Evolutionary conservation across 2,797 vertebrate genomes (phyloP).

Genomic region (Pseudochirops corinnae): DNA sequence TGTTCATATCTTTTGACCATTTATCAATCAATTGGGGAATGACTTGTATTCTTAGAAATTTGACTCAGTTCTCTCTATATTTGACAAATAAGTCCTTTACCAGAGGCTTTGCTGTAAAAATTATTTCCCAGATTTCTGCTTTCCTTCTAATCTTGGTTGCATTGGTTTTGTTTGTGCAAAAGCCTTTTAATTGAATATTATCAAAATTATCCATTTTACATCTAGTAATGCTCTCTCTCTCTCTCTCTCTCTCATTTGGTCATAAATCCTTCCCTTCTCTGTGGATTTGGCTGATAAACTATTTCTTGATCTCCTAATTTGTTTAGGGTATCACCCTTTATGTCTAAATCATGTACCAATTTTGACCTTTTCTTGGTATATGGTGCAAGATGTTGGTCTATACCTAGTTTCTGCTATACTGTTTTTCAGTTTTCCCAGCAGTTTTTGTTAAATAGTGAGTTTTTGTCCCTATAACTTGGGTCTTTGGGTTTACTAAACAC

Average conservation of each 20-base stretch:
- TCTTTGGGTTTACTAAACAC: neutral
- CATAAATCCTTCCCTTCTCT: neutral
- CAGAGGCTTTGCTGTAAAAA: neutral
- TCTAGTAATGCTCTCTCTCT: neutral
- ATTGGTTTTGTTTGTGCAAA: neutral
- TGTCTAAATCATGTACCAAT: neutral
- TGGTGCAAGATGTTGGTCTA: neutral
- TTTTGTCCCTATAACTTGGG: neutral
- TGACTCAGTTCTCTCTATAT: neutral
- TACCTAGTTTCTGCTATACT: neutral
- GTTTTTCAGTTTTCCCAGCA: neutral
- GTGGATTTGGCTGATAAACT: neutral
- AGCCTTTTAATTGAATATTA: neutral
- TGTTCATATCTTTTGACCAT: neutral
- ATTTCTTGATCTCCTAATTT: neutral
- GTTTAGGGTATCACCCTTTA: neutral
- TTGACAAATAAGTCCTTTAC: neutral
- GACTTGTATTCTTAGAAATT: neutral
- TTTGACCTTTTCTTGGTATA: neutral
- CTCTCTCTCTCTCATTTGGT: neutral
- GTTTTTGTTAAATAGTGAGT: neutral
- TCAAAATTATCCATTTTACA: neutral
- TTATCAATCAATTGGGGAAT: neutral
- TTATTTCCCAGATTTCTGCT: neutral
- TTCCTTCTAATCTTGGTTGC: neutral